Base-by-base conservation (phyloP, 2,888 invertebrate genomes). In the Ophioninae sp. region DNA sequence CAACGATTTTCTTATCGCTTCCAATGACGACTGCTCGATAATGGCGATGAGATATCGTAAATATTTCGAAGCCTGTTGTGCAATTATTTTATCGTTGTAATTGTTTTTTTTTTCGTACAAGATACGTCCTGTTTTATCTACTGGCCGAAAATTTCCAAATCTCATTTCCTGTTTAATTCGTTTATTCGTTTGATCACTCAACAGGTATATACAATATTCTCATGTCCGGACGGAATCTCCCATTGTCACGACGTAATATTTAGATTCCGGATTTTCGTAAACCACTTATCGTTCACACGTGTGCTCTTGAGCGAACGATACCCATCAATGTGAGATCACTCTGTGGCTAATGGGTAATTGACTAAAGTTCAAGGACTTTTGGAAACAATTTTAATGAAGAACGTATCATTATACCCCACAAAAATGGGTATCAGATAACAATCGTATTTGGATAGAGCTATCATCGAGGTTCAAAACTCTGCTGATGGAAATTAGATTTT, bases 131-230 rank as follows among this genome's bases (percentile, higher is more conserved):
- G 23, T 13, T 50, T 50, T 50, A 17, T 62, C 62, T 13, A 23
- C 23, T 23, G 5, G 5, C 30, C 10, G 30, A 30, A 13, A 62
- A 62, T 8, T 7, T 62, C 62, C 23, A 23, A 23, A 62, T 62
- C 62, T 62, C 30, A 62, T 62, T 62, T 62, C 62, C 62, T 62
- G 62, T 62, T 23, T 62, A 10, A 23, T 17, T 57, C 10, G 21
- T 23, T 13, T 62, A 7, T 23, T 62, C 20, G 62, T 59, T 59
- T 17, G 50, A 10, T 13, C 50, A 50, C 50, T 10, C 2, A 50
- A 17, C 2, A 50, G 0, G 8, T 6, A 50, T 5, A 50, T 6
- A 59, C 59, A 62, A 13, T 13, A 20, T 23, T 21, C 23, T 30
- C 23, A 62, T 7, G 5, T 30, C 23, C 1, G 23, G 30, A 23